Percentiles rank a stretch among this genome's conserved stretches.
phyloP scores from a whole-genome alignment of 2,888 invertebrate genomes.

The Ornithoptera priamus region DNA sequence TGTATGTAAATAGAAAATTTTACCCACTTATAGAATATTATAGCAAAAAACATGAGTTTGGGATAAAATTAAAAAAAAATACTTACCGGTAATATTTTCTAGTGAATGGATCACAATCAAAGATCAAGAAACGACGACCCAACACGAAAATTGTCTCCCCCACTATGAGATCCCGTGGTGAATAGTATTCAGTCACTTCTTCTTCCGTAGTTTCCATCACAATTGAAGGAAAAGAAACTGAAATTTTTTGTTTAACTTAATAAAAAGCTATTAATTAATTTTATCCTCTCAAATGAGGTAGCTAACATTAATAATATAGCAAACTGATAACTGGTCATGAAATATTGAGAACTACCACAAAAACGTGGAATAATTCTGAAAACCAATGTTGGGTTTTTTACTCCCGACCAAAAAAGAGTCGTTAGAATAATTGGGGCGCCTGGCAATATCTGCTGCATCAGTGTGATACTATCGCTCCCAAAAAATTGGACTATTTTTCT shows the following conservation, averaged over 20 bases:
- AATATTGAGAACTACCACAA: too few species aligned
- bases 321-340: too few species aligned
- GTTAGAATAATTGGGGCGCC: too few species aligned
- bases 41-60: neutral
- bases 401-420: too few species aligned
- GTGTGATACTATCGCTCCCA: too few species aligned
- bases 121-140: slow-evolving; percentile 86
- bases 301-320: neutral
- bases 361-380: too few species aligned
- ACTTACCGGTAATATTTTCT: slow-evolving; percentile 83
- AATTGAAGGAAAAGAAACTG: slow-evolving; percentile 82
- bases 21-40: neutral
- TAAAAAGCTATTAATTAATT: neutral
- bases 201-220: slow-evolving; percentile 85
- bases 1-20: too few species aligned
- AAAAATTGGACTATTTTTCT: too few species aligned
- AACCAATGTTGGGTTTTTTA: too few species aligned
- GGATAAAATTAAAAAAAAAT: neutral
- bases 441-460: too few species aligned
- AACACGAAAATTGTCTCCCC: slow-evolving; percentile 86
- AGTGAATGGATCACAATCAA: slow-evolving; percentile 90
- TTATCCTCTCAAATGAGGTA: neutral
- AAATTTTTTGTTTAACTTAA: slow-evolving; percentile 12
- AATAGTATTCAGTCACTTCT: slow-evolving; percentile 88
- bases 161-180: slow-evolving; percentile 87